These are phyloP conservation scores for Phoenicopterus ruber DNA, from an alignment of 2,113 vertebrate genomes.

Conservation along the genomic window DNA sequence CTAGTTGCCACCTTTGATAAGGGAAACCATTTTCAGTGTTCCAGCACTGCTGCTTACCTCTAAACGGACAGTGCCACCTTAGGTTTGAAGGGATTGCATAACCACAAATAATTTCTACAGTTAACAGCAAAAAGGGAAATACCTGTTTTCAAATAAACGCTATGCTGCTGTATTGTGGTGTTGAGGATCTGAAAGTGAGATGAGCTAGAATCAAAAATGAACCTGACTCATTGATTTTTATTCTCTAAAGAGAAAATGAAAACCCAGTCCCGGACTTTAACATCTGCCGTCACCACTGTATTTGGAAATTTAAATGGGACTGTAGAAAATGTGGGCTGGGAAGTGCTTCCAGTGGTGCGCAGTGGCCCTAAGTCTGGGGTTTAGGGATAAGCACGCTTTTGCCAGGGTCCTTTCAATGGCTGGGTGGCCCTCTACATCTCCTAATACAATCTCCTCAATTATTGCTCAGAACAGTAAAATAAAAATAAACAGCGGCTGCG, in stretches of 20 bases:
- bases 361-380: not conserved
- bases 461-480: accelerated
- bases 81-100: not conserved
- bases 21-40: not conserved
- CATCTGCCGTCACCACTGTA: accelerated
- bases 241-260: not conserved
- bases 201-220: not conserved
- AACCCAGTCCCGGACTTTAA: not conserved
- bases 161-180: not conserved
- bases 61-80: not conserved
- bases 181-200: not conserved
- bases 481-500: accelerated
- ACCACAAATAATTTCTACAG: not conserved
- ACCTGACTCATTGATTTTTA: not conserved
- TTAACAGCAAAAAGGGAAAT: not conserved
- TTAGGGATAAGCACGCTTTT: not conserved
- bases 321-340: not conserved
- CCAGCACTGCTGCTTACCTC: not conserved
- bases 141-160: not conserved
- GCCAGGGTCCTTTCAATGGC: accelerated
- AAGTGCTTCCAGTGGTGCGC: not conserved
- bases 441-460: accelerated
- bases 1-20: not conserved
- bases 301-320: not conserved
- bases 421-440: not conserved